Percentiles rank a stretch among this genome's conserved stretches.
Evolutionary conservation across 2,113 vertebrate genomes (phyloP).

Genomic region (Chascanopsetta lugubris): DNA sequence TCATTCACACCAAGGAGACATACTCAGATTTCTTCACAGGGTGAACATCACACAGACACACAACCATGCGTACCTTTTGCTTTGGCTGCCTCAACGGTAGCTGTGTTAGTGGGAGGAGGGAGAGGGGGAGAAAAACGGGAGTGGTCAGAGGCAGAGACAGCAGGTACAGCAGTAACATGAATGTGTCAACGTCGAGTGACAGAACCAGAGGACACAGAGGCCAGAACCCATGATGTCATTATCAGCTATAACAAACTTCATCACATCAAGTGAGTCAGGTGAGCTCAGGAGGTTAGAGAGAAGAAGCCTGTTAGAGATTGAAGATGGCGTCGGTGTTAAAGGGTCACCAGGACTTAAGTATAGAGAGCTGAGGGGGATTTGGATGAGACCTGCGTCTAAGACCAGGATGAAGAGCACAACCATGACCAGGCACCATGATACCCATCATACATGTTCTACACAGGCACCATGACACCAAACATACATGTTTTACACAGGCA

Average conservation of each 20-base stretch:
- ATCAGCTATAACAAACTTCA: conserved; percentile 12
- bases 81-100: conserved; percentile 92
- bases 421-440: conserved; percentile 3
- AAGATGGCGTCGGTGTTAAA: conserved; percentile 56
- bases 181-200: not conserved
- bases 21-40: conserved; percentile 23
- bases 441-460: not conserved
- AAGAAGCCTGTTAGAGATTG: conserved; percentile 25
- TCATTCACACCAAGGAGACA: not conserved
- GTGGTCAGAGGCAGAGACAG: conserved; percentile 70
- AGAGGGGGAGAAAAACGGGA: conserved; percentile 63
- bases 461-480: not conserved
- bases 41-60: conserved; percentile 45
- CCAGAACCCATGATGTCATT: conserved; percentile 1
- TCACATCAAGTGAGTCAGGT: conserved; percentile 1
- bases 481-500: not conserved
- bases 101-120: conserved; percentile 84
- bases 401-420: not conserved
- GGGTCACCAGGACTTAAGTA: conserved; percentile 56
- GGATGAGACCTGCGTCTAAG: conserved; percentile 40
- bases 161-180: conserved; percentile 45
- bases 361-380: conserved; percentile 50
- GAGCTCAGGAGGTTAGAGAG: not conserved
- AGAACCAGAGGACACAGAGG: conserved; percentile 26
- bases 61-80: conserved; percentile 87